Evolutionary conservation across 2,113 vertebrate species (phyloP), one percentile per base, ranked within the genome.

Genomic region (Ophiodon elongatus): DNA sequence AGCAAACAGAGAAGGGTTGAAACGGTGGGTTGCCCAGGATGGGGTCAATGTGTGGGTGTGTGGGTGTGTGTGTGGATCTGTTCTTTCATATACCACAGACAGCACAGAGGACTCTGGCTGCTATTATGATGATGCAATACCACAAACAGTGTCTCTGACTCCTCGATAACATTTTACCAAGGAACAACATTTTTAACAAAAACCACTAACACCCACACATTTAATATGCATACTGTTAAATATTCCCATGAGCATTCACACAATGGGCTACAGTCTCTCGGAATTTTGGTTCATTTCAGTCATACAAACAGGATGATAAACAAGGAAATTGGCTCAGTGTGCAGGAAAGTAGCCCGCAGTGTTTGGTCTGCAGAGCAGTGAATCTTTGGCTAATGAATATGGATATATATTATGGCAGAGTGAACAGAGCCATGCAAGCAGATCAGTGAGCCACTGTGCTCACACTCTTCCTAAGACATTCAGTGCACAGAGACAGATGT

Each of bases 241-340:
- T 77, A 85, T 70, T 88, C 88, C 82, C 84, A 78, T 74, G 83
- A 84, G 86, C 21, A 77, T 88, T 80, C 10, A 63, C 19, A 70
- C 62, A 76, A 62, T 63, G 45, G 69, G 45, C 14, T 54, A 21
- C 76, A 68, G 47, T 67, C 41, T 78, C 79, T 67, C 25, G 82
- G 68, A 35, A 83, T 85, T 82, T 82, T 62, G 35, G 59, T 21
- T 78, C 39, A 39, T 83, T 85, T 80, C 0, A 85, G 39, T 76
- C 66, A 88, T 76, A 72, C 71, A 92, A 84, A 90, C 74, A 94
- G 88, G 80, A 73, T 63, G 83, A 82, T 35, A 80, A 87, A 85
- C 27, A 78, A 82, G 57, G 17, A 73, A 84, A 59, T 2, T 21
- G 13, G 33, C 54, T 56, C 62, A 63, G 47, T 83, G 50, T 57